Base-by-base conservation (phyloP, 1,140 invertebrate genomes). In the Nylanderia fulva region DNA sequence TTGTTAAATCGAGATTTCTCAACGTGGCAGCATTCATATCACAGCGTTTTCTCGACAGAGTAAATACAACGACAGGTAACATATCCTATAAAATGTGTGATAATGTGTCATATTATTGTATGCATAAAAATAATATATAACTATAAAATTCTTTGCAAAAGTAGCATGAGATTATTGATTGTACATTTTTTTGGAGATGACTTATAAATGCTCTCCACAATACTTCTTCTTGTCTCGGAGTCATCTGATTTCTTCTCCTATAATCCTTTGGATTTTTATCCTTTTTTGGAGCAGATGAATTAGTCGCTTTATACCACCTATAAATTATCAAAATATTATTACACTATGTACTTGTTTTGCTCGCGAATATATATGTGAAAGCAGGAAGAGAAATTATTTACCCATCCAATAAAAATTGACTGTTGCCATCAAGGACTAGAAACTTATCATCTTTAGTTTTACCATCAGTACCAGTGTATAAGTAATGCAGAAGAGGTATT, bases 1-100 rank as follows among this genome's bases (percentile, higher is more conserved):
- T 98, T 0, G 98, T 99, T 58, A 99, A 96, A 93, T 99, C 97
- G 1, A 93, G 56, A 15, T 91, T 98, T 94, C 69, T 96, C 9
- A 98, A 92, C 56, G 97, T 96, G 61, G 96, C 94, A 0, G 98
- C 97, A 92, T 98, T 98, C 42, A 76, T 91, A 76, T 94, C 93
- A 92, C 97, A 98, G 90, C 97, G 96, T 92, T 98, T 98, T 83
- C 99, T 96, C 0, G 99, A 99, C 83, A 99, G 96, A 9, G 98
- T 98, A 91, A 99, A 99, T 1, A 98, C 97, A 1, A 99, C 98
- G 0, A 98, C 98, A 0, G 99, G 99, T 63, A 99, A 95, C 91
- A 98, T 97, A 85, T 99, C 91, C 92, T 94, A n/a, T 13, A 64
- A 71, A 77, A 74, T 54, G 45, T n/a, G n/a, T n/a, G 66, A 69